Evolutionary conservation across 2,797 vertebrate species (phyloP).

Genomic region (Crocidura indochinensis): DNA sequence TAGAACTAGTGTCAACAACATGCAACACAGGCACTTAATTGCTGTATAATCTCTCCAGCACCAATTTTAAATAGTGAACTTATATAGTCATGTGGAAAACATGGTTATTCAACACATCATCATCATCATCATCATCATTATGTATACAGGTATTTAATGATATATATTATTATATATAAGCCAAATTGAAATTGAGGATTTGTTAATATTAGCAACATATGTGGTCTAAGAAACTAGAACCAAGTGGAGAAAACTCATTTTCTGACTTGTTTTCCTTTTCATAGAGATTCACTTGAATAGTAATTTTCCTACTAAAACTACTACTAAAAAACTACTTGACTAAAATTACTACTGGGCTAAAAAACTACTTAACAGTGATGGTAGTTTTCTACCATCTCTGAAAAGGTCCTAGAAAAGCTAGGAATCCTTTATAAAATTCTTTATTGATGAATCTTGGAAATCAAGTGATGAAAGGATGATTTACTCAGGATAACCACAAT

Average conservation of each 20-base stretch:
- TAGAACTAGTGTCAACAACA: too few relatives aligned
- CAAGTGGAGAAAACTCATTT: background rate
- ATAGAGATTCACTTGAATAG: background rate
- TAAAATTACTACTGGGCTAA: background rate
- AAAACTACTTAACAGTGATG: background rate
- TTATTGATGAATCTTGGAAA: background rate
- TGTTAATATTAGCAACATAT: background rate
- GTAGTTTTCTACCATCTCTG: background rate
- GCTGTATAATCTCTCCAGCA: too few relatives aligned
- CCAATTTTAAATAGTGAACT: conserved; percentile 23
- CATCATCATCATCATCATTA: too few relatives aligned
- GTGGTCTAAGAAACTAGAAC: background rate
- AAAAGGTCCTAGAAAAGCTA: background rate
- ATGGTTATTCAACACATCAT: conserved; percentile 18
- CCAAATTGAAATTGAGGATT: background rate
- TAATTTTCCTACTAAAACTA: background rate
- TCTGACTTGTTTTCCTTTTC: background rate
- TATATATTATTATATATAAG: background rate
- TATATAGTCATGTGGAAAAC: background rate
- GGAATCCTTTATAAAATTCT: background rate
- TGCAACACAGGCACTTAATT: too few relatives aligned
- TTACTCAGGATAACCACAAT: background rate
- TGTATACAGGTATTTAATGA: background rate
- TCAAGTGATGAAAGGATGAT: background rate
- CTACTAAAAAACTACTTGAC: background rate